phyloP scores from a whole-genome alignment of 2,797 vertebrate genomes.

The Eidolon dupreanum region DNA sequence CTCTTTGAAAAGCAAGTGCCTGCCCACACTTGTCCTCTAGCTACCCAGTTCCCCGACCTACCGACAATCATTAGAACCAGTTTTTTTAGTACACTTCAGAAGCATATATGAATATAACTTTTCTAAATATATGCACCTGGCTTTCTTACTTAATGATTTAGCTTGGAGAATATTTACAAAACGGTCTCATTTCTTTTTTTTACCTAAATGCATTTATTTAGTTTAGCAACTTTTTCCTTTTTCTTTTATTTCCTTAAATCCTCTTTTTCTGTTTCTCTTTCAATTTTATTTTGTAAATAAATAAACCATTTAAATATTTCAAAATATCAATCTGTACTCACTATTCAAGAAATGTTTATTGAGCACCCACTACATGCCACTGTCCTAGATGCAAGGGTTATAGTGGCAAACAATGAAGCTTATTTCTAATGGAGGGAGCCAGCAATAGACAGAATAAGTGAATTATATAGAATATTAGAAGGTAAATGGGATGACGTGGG shows the following conservation, averaged over 20 bases:
- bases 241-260: background rate
- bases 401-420: background rate
- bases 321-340: background rate
- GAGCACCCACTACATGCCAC: background rate
- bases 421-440: background rate
- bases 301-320: background rate
- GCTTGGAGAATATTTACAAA: background rate
- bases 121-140: background rate
- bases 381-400: background rate
- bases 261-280: background rate
- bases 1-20: background rate
- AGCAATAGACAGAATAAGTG: background rate
- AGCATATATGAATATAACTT: background rate
- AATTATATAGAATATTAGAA: background rate
- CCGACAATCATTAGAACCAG: background rate
- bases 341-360: background rate
- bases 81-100: background rate
- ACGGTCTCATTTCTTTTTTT: background rate
- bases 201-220: background rate
- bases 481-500: background rate
- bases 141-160: background rate
- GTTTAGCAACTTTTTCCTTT: background rate
- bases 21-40: background rate
- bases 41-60: too few species aligned
- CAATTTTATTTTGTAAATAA: slow-evolving; percentile 12